Evolutionary conservation across 2,113 vertebrate species (phyloP), one percentile per base, ranked within the genome.

Genomic region (Cololabis saira): DNA sequence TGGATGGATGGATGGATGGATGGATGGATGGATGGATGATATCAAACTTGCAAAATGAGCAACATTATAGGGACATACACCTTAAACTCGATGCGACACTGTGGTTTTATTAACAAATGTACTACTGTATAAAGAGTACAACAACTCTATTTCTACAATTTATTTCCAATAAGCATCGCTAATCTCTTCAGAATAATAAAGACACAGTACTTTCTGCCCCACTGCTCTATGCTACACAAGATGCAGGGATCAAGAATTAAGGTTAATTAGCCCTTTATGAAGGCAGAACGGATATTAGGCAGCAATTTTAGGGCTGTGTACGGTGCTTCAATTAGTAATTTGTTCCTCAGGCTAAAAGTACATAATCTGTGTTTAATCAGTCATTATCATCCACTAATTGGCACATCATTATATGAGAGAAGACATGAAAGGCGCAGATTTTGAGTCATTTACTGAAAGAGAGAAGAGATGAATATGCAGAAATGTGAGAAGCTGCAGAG

Each of bases 191-290:
- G 18, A 68, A 68, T 49, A 60, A 71, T 45, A 74, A 65, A 70
- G 61, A 27, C 2, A 15, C 61, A 58, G 27, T 12, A 3, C 49
- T 10, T 56, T 61, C 61, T 69, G 67, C 67, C 49, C 12, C 12
- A 4, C 13, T 15, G 12, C 67, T 59, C 58, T 81, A 74, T 63
- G 41, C 64, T 15, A 18, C 14, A 27, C 24, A 19, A 27, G 21
- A 52, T 55, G 59, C 18, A 63, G 55, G 62, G 70, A 80, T 81
- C 74, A 57, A 61, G 43, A 80, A 82, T 86, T 58, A 71, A 55
- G 56, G 67, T 81, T 83, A 84, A 86, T 81, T 77, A 56, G 71
- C 37, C 16, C 53, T 71, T 69, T 81, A 69, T 74, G 21, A 57
- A 82, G 63, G 18, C 54, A 72, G 49, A 71, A 22, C 33, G 18